Conservation (phyloP, 2,888 invertebrate genomes). For the Amorpha juglandis region DNA sequence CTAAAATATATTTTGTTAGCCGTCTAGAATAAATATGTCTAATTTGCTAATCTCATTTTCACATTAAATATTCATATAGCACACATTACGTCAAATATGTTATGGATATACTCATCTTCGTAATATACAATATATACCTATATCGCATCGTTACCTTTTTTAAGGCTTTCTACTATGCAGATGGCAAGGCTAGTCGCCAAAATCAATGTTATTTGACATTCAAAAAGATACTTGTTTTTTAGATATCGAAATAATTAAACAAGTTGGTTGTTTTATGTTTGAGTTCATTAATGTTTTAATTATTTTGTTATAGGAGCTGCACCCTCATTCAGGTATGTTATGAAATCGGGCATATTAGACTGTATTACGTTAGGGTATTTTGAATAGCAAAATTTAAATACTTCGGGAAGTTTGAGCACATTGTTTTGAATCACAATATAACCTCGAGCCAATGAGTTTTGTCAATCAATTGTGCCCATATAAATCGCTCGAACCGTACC, state of each 20-base stretch:
- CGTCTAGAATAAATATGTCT: neutral
- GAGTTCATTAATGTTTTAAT: neutral
- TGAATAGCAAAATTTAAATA: slow-evolving; percentile 1
- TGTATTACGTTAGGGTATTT: neutral
- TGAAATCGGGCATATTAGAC: too few species aligned
- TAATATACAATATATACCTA: slow-evolving; percentile 1
- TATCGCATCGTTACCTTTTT: slow-evolving; percentile 7
- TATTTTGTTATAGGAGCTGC: neutral
- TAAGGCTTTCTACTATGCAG: slow-evolving; percentile 5
- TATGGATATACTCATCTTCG: slow-evolving; percentile 10
- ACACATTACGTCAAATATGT: slow-evolving; percentile 11
- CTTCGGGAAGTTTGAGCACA: slow-evolving; percentile 17
- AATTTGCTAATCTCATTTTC: slow-evolving; percentile 6
- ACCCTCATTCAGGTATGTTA: neutral
- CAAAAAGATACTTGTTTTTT: neutral
- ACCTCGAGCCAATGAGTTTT: slow-evolving; percentile 72
- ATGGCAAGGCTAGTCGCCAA: neutral
- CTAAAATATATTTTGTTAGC: neutral
- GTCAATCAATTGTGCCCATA: slow-evolving; percentile 76
- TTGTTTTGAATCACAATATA: slow-evolving; percentile 44
- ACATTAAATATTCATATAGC: neutral
- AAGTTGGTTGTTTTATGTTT: neutral
- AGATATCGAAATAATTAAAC: slow-evolving; percentile 1
- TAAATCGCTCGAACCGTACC: slow-evolving; percentile 65
- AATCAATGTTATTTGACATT: slow-evolving; percentile 11